These are phyloP conservation scores for Cephalopterus ornatus DNA, from an alignment of 2,113 vertebrate species.

Conservation along the genomic window DNA sequence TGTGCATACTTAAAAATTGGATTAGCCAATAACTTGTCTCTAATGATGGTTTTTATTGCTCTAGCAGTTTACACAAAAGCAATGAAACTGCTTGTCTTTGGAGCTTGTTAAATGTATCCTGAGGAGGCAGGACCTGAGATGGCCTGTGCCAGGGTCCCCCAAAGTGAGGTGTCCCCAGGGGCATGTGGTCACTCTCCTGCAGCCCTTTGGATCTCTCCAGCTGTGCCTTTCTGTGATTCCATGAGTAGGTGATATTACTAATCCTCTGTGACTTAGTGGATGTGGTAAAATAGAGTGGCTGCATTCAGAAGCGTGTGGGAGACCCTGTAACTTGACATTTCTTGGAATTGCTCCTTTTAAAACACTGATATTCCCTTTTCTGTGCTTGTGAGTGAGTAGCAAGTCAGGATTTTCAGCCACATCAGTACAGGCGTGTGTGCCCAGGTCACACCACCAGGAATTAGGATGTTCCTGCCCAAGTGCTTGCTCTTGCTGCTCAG, in stretches of 20 bases:
- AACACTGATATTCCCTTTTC: background rate
- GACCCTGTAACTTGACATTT: background rate
- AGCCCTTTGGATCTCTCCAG: background rate
- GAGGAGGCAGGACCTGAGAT: background rate
- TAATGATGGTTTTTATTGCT: background rate
- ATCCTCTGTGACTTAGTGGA: fast-evolving
- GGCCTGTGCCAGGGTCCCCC: background rate
- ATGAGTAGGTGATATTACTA: background rate
- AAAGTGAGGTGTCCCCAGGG: fast-evolving
- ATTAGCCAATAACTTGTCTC: background rate
- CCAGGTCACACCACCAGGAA: fast-evolving
- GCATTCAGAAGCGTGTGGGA: background rate
- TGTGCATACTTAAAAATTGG: background rate
- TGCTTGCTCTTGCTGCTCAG: background rate
- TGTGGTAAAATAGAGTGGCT: background rate
- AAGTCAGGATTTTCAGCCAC: fast-evolving
- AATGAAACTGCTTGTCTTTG: background rate
- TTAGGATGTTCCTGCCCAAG: background rate
- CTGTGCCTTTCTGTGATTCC: background rate
- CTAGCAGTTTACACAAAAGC: background rate
- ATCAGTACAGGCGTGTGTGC: fast-evolving
- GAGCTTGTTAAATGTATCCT: fast-evolving
- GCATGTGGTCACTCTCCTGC: background rate
- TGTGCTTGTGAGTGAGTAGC: background rate
- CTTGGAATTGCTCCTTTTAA: background rate